Evolutionary conservation across 2,797 vertebrate species (phyloP), one percentile per base, ranked within the genome.

Genomic region (Dromococcyx pavoninus): DNA sequence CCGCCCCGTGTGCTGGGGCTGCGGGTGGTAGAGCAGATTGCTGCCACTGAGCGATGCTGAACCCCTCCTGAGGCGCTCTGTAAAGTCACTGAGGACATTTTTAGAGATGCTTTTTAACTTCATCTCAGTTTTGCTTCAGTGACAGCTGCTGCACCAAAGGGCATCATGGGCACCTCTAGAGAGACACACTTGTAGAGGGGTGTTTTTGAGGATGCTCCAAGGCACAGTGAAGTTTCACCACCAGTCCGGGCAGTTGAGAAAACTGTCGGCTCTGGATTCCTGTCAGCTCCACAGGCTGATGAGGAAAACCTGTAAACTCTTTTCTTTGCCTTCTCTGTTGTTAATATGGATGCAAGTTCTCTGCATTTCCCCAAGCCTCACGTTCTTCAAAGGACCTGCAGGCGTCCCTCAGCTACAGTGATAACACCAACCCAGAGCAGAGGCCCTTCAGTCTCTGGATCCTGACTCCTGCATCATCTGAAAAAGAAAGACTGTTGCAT

Each of bases 121-220:
- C 41, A 43, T 43, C 41, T 43, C 16, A 16, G 11, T n/a, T 43
- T 43, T 43, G 43, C 16, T 43, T 43, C 16, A 16, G 41, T 43
- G 41, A 43, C 35, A 48, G 33, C 60, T 70, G 43, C 32, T 46
- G 32, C 1, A 2, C 51, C 0, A 43, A 2, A 27, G 41, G 17
- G 3, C 17, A 50, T 37, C 1, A 0, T 10, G 44, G 54, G 30
- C 28, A 2, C 28, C 23, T 61, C 9, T 50, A 41, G 56, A 66
- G 50, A 27, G 50, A 51, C 21, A 35, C 11, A n/a, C n/a, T n/a
- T n/a, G n/a, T n/a, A n/a, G 73, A 86, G 65, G 27, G 56, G 85
- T 11, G 13, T 2, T n/a, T 84, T 12, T 46, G n/a, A 64, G 37
- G 43, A 18, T 80, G 46, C 51, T 81, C 24, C 39, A 73, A 65